A percentile compares a stretch with the other conserved stretches of the same genome.
Conservation (phyloP, 2,888 invertebrate genomes). For the Coenonympha glycerion region DNA sequence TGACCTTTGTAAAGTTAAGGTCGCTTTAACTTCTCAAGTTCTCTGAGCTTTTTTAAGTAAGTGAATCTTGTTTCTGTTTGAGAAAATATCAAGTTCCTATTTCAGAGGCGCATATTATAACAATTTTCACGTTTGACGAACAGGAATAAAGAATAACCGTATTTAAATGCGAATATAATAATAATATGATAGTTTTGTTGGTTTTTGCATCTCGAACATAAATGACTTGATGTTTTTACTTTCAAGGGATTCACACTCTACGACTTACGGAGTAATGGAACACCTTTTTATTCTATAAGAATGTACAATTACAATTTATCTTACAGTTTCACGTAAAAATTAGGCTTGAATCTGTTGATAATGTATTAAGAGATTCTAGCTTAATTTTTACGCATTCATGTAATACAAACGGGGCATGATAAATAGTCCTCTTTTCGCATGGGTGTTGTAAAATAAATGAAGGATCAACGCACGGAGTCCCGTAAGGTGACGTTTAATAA, state of each 20-base stretch:
- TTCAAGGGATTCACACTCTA: no score
- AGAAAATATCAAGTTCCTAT: not conserved
- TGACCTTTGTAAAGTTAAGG: slow-evolving; percentile 4
- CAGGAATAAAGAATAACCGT: no score
- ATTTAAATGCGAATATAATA: no score
- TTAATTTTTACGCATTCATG: not conserved
- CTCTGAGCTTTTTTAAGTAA: not conserved
- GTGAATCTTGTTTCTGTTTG: not conserved
- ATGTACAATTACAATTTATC: no score
- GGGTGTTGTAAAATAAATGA: slow-evolving; percentile 5
- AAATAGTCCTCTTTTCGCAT: slow-evolving; percentile 16
- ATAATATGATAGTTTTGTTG: no score
- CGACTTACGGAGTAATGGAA: no score
- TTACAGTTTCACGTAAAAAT: no score
- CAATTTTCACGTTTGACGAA: not conserved
- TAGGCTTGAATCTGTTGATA: no score
- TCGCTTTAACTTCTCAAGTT: slow-evolving; percentile 5
- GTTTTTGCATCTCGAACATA: no score
- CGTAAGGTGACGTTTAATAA: slow-evolving; percentile 12
- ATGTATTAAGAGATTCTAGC: no score
- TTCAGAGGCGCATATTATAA: not conserved
- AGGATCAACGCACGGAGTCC: slow-evolving; percentile 4
- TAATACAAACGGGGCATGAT: slow-evolving; percentile 18
- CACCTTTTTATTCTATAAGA: no score
- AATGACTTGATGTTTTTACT: no score